Conservation (phyloP, 2,113 vertebrate genomes). For the Chrysemys picta region DNA sequence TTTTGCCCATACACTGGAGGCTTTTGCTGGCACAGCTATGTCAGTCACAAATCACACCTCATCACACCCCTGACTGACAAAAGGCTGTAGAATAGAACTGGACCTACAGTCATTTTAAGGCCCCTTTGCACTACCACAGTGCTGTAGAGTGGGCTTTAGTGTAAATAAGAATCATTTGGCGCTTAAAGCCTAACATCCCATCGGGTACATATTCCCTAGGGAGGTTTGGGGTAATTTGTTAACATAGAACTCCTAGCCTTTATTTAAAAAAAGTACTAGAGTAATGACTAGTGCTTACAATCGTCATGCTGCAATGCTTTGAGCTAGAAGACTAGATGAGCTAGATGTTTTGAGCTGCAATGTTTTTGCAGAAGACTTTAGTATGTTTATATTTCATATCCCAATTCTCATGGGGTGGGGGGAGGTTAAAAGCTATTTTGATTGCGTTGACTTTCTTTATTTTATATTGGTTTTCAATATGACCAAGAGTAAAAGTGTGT, state of each 20-base stretch:
- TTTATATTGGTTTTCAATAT: background rate
- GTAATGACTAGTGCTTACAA: background rate
- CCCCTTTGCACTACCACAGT: background rate
- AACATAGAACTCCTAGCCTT: background rate
- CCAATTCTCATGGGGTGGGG: background rate
- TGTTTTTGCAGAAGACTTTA: background rate
- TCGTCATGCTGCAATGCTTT: background rate
- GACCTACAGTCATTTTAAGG: background rate
- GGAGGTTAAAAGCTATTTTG: constrained; percentile 13
- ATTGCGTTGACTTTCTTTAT: background rate
- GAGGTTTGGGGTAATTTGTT: background rate
- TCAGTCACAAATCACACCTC: background rate
- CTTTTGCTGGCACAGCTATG: background rate
- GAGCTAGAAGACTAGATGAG: no score
- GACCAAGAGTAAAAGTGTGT: constrained; percentile 59
- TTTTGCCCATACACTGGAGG: background rate
- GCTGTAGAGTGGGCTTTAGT: background rate
- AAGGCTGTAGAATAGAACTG: background rate
- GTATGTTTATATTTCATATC: background rate
- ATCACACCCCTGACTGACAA: background rate
- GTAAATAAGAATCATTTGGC: constrained; percentile 1
- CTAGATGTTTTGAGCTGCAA: no score
- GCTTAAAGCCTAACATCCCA: background rate
- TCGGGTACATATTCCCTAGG: background rate
- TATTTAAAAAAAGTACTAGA: background rate